Evolutionary conservation across 1,140 invertebrate genomes (phyloP), one percentile per base, ranked within the genome.

Genomic region (Scylla paramamosain): DNA sequence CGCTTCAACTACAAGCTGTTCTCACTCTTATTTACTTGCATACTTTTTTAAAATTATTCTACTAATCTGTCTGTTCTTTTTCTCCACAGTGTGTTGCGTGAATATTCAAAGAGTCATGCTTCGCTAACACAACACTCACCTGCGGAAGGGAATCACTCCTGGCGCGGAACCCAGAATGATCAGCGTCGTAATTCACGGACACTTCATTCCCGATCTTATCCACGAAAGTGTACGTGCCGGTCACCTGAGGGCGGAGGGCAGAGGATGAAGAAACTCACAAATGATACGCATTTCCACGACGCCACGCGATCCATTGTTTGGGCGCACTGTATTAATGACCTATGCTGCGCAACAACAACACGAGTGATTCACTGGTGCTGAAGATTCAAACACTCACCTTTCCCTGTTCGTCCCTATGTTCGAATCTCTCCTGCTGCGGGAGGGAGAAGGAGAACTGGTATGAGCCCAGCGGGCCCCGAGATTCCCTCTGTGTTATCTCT

Each of bases 161-260:
- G 8, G 95, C 67, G 10, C 90, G 90, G 95, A 94, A 95, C 16
- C 92, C 95, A 4, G 91, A 29, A 25, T 93, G 52, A 93, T 98
- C 98, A 29, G 98, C 97, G 83, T 97, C 97, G 96, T 98, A 96
- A 83, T 89, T 97, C 20, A 97, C 97, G 52, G 97, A 97, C 96
- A 98, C 98, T 7, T 98, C 96, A 46, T 98, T 96, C 1, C 98
- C 98, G 96, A 98, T 97, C 8, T 97, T 97, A 96, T 98, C 98
- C 46, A 98, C 97, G 96, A 98, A 98, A 39, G 86, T 87, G 96
- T 98, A 98, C 87, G 97, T 97, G 67, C 98, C 98, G 48, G 97
- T 97, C 12, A 98, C 98, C 93, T 94, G 87, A 31, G 45, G 93
- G 4, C 20, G 25, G 39, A 97, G 32, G 39, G 39, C 39, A 59